Evolutionary conservation across 2,888 invertebrate species (phyloP).

Genomic region (Ennomos erosarius): DNA sequence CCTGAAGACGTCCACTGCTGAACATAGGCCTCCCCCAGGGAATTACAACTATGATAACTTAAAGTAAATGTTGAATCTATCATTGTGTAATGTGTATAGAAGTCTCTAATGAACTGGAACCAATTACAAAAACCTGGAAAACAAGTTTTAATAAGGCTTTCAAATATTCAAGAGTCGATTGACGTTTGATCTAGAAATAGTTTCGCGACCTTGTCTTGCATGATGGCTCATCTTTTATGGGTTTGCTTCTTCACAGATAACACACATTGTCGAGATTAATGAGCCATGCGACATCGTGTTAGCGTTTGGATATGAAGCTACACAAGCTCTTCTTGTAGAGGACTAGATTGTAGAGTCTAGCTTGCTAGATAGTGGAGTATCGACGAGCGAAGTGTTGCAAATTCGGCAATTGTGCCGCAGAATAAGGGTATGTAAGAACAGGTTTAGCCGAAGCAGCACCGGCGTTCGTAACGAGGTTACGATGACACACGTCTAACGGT

Average conservation of each 20-base stretch:
- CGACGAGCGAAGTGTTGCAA: conserved; percentile 45
- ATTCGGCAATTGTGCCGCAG: conserved; percentile 63
- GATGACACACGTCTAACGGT: conserved; percentile 84
- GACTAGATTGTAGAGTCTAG: not conserved
- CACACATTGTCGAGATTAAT: conserved; percentile 22
- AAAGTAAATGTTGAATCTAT: too few species aligned
- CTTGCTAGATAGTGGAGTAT: not conserved
- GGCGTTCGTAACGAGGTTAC: conserved; percentile 71
- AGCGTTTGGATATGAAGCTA: not conserved
- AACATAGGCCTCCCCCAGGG: too few species aligned
- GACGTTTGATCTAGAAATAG: conserved; percentile 26
- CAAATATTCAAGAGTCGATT: conserved; percentile 14
- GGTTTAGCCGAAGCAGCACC: conserved; percentile 65
- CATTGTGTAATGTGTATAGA: too few species aligned
- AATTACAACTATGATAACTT: too few species aligned
- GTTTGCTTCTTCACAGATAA: conserved; percentile 27
- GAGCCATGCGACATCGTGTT: conserved; percentile 21
- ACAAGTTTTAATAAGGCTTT: conserved; percentile 16
- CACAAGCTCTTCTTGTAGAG: too few species aligned
- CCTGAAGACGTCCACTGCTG: too few species aligned
- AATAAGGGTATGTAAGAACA: conserved; percentile 74
- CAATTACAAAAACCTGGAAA: conserved; percentile 2
- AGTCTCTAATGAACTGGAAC: too few species aligned
- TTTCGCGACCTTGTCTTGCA: conserved; percentile 24
- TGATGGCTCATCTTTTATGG: conserved; percentile 8